Percentiles rank a stretch among this genome's conserved stretches.
These are phyloP conservation scores for Sciurus carolinensis DNA, from an alignment of 2,797 vertebrate species.

Conservation along the genomic window DNA sequence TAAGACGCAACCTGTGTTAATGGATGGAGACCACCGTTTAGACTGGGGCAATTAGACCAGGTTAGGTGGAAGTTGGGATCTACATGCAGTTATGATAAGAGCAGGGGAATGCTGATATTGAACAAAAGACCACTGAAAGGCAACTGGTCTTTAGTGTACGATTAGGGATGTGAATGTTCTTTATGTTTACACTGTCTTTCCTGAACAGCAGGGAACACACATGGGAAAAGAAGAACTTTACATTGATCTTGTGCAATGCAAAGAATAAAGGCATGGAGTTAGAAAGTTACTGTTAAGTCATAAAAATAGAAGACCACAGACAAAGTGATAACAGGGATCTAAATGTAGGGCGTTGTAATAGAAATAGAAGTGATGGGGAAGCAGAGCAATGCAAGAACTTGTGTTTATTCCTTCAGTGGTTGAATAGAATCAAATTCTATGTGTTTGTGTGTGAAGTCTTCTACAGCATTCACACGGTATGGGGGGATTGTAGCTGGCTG, in stretches of 20 bases:
- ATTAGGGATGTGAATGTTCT: background rate
- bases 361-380: background rate
- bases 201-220: background rate
- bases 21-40: background rate
- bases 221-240: background rate
- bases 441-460: background rate
- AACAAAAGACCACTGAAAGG: background rate
- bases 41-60: too few relatives aligned
- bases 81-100: background rate
- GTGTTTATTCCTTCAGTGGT: background rate
- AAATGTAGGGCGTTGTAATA: fast-evolving
- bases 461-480: background rate
- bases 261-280: background rate
- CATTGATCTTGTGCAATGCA: background rate
- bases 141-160: background rate
- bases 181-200: background rate
- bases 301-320: background rate
- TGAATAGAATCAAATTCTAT: background rate
- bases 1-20: background rate
- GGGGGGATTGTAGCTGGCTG: background rate
- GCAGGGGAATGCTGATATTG: background rate
- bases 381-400: background rate
- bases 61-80: background rate
- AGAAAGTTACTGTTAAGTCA: background rate
- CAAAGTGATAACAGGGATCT: background rate